phyloP scores from a whole-genome alignment of 2,797 vertebrate genomes.

The Heteromormyrus szaboi region DNA sequence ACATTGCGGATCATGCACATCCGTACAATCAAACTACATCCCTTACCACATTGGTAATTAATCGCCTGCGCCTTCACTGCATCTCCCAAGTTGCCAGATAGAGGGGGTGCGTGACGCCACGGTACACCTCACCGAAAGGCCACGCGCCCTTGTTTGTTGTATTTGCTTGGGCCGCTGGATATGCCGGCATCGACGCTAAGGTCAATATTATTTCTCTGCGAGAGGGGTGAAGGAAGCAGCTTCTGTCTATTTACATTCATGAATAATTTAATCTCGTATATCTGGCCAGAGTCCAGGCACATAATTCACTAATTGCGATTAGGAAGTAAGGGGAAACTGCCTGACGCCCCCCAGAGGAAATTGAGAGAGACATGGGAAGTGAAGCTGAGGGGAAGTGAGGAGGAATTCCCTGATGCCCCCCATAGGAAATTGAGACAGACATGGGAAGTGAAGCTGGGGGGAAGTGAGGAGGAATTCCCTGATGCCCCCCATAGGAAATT shows the following conservation, averaged over 20 bases:
- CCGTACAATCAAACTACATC: background rate
- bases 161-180: slow-evolving; percentile 37
- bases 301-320: slow-evolving; percentile 44
- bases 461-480: no score
- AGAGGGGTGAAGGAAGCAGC: slow-evolving; percentile 29
- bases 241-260: slow-evolving; percentile 43
- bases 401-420: background rate
- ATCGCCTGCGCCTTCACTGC: background rate
- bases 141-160: slow-evolving; percentile 46
- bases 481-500: slow-evolving; percentile 14
- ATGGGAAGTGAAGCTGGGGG: background rate
- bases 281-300: slow-evolving; percentile 41
- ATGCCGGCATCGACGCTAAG: slow-evolving; percentile 26
- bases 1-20: background rate
- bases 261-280: slow-evolving; percentile 43
- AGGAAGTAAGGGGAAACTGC: slow-evolving; percentile 37
- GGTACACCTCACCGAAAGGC: slow-evolving; percentile 34
- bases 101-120: slow-evolving; percentile 18
- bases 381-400: background rate
- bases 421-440: slow-evolving; percentile 19
- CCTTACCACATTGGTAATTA: background rate
- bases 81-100: background rate
- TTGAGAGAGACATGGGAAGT: slow-evolving; percentile 17
- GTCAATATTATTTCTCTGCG: slow-evolving; percentile 43
- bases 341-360: slow-evolving; percentile 23